These are phyloP conservation scores for Pyrgilauda ruficollis DNA, from an alignment of 2,113 vertebrate genomes.

Conservation along the genomic window DNA sequence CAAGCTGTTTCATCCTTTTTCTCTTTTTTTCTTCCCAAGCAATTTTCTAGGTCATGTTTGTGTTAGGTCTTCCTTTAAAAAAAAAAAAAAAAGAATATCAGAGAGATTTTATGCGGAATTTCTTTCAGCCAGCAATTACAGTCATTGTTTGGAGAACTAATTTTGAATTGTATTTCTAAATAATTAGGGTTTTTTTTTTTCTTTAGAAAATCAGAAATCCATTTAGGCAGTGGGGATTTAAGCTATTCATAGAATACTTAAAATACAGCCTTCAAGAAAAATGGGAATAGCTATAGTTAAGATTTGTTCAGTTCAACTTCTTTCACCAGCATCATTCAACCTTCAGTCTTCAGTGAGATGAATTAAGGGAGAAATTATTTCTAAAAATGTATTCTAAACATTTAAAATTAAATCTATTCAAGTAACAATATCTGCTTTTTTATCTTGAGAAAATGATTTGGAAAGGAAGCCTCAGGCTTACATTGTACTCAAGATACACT, in stretches of 20 bases:
- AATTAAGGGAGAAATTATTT: not conserved
- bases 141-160: conserved; percentile 15
- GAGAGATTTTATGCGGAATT: not conserved
- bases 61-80: not conserved
- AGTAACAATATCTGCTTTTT: not conserved
- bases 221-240: conserved; percentile 4
- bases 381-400: not conserved
- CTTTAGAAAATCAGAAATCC: conserved; percentile 30
- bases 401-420: not conserved
- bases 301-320: not conserved
- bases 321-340: not conserved
- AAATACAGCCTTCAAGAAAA: conserved; percentile 11
- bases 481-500: not conserved
- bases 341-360: not conserved
- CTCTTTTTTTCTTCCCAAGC: not conserved
- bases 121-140: conserved; percentile 31
- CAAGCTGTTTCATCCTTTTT: conserved; percentile 31
- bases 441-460: not conserved
- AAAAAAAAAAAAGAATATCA: not conserved
- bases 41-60: conserved; percentile 51
- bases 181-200: not conserved
- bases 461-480: not conserved
- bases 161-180: conserved; percentile 2
- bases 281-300: not conserved
- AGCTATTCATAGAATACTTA: not conserved